A percentile compares a stretch with the other conserved stretches of the same genome.
Evolutionary conservation across 1,140 invertebrate species (phyloP).

Genomic region (Tribolium castaneum): DNA sequence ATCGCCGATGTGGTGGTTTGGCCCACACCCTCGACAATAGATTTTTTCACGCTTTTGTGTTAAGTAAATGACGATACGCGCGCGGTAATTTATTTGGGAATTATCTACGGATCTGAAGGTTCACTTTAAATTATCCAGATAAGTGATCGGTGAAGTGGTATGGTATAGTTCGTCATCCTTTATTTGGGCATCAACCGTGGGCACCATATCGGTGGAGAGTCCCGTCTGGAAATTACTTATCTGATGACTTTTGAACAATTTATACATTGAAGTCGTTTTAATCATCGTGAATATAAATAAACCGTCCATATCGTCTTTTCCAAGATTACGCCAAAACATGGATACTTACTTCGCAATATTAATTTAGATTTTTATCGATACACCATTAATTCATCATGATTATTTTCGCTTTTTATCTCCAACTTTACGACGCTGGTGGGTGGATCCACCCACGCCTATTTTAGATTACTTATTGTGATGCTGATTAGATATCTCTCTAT

Average conservation of each 20-base stretch:
- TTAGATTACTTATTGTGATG: slow-evolving; percentile 43
- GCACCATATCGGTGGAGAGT: slow-evolving; percentile 43
- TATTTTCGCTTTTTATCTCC: slow-evolving; percentile 43
- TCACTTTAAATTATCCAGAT: slow-evolving; percentile 46
- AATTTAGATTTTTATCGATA: slow-evolving; percentile 45
- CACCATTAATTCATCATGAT: slow-evolving; percentile 48
- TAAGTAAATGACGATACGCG: slow-evolving; percentile 23
- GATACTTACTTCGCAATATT: slow-evolving; percentile 36
- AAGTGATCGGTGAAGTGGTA: slow-evolving; percentile 36
- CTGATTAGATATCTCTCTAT: slow-evolving; percentile 44
- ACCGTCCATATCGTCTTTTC: slow-evolving; percentile 41
- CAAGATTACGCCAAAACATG: slow-evolving; percentile 38
- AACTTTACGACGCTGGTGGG: slow-evolving; percentile 43
- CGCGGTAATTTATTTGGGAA: slow-evolving; percentile 8
- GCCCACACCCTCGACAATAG: slow-evolving; percentile 12
- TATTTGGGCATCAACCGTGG: slow-evolving; percentile 51
- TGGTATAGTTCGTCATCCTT: slow-evolving; percentile 47
- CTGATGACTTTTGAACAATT: slow-evolving; percentile 48
- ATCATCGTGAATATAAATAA: slow-evolving; percentile 32
- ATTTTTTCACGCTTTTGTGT: slow-evolving; percentile 32
- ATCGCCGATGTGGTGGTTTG: slow-evolving; percentile 32
- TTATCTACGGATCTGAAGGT: slow-evolving; percentile 42
- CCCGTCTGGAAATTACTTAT: slow-evolving; percentile 51
- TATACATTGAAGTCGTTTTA: slow-evolving; percentile 41
- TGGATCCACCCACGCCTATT: slow-evolving; percentile 46